These are phyloP conservation scores for Isaurus tuberculatus DNA, from an alignment of 92 coral and sea anemone genomes.

Conservation along the genomic window DNA sequence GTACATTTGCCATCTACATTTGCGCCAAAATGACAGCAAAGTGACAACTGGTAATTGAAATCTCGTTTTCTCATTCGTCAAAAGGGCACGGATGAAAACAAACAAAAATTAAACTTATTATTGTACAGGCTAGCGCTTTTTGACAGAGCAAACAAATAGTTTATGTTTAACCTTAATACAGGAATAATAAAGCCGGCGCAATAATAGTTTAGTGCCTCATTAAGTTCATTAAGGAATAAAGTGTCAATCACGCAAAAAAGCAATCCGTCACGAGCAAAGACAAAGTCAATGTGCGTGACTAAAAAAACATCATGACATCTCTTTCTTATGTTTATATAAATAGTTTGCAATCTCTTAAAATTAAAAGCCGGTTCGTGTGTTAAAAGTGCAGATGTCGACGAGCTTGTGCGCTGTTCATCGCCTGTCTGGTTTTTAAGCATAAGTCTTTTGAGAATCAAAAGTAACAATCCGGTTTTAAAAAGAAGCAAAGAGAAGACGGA, in stretches of 20 bases:
- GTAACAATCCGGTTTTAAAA: too few relatives aligned
- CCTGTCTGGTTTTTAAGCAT: too few relatives aligned
- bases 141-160: conserved; percentile 31
- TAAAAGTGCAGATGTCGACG: too few relatives aligned
- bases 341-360: too few relatives aligned
- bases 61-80: conserved; percentile 34
- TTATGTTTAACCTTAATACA: conserved; percentile 20
- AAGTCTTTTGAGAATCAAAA: too few relatives aligned
- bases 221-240: background rate
- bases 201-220: conserved; percentile 1
- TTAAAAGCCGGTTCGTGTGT: too few relatives aligned
- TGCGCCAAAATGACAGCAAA: conserved; percentile 24
- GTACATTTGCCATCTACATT: conserved; percentile 2
- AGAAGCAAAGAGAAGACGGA: too few relatives aligned
- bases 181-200: conserved; percentile 5
- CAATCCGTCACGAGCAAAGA: background rate
- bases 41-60: background rate
- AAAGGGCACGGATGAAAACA: conserved; percentile 24
- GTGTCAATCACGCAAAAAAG: background rate
- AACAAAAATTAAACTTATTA: conserved; percentile 5
- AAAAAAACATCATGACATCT: background rate
- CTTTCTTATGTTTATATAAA: background rate
- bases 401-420: too few relatives aligned
- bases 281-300: background rate
- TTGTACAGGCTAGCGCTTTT: background rate